Evolutionary conservation across 2,797 vertebrate species (phyloP).

Genomic region (Epinephelus awoara): DNA sequence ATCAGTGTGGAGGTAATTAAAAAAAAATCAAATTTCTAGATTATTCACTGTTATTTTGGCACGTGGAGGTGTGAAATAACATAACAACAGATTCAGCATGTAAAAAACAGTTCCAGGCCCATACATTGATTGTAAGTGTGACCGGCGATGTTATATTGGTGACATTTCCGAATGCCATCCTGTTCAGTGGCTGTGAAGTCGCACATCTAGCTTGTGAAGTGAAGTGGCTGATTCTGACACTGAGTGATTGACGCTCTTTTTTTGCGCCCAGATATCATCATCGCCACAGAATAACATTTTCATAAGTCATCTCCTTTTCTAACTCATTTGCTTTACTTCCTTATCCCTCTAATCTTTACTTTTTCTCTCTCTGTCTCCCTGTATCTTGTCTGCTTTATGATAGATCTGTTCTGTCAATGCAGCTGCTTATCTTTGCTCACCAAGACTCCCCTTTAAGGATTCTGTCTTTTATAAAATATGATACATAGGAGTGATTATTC

Average conservation of each 20-base stretch:
- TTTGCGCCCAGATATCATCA: constrained; percentile 51
- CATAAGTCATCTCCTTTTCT: constrained; percentile 43
- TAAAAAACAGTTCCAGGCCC: constrained; percentile 8
- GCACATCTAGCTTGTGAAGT: constrained; percentile 50
- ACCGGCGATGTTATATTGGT: constrained; percentile 23
- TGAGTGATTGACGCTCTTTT: constrained; percentile 59
- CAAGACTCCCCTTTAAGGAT: constrained; percentile 51
- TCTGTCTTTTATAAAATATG: constrained; percentile 51
- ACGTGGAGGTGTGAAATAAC: constrained; percentile 15
- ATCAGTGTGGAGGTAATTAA: neutral
- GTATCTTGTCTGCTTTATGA: constrained; percentile 59
- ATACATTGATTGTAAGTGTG: constrained; percentile 13
- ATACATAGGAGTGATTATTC: constrained; percentile 31
- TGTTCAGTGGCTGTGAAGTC: constrained; percentile 55
- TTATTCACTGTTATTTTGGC: constrained; percentile 33
- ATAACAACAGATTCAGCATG: neutral
- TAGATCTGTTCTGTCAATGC: constrained; percentile 63
- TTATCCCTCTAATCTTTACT: constrained; percentile 21
- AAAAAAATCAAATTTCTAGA: constrained; percentile 12
- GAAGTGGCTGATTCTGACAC: constrained; percentile 59
- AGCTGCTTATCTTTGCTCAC: constrained; percentile 65
- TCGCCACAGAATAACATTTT: constrained; percentile 54
- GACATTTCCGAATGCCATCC: constrained; percentile 71
- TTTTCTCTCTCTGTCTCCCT: constrained; percentile 30
- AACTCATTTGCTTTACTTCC: constrained; percentile 51